phyloP scores from a whole-genome alignment of 2,797 vertebrate species.

The Ctenochaetus hawaiiensis region DNA sequence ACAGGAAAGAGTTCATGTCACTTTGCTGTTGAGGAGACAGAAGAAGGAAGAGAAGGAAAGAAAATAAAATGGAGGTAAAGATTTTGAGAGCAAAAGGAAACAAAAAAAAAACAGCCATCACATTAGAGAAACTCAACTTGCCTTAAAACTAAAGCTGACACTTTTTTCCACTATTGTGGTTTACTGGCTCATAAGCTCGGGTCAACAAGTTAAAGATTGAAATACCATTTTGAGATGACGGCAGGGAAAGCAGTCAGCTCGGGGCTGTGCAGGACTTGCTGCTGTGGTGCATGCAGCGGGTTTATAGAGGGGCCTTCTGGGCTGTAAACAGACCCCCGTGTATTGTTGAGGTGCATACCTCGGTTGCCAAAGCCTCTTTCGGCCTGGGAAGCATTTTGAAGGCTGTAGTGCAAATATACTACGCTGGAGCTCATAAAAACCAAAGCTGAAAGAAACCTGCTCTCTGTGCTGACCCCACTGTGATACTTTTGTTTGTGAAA shows the following conservation, averaged over 20 bases:
- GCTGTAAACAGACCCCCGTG: constrained; percentile 81
- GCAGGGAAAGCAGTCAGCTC: constrained; percentile 48
- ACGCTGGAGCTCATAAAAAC: constrained; percentile 74
- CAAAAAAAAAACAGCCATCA: constrained; percentile 45
- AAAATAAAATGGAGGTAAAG: constrained; percentile 4
- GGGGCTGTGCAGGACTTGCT: constrained; percentile 32
- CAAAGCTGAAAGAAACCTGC: constrained; percentile 69
- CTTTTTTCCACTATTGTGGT: constrained; percentile 81
- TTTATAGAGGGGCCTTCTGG: constrained; percentile 79
- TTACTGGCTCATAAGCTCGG: constrained; percentile 53
- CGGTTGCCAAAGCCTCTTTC: constrained; percentile 69
- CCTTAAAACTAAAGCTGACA: constrained; percentile 69
- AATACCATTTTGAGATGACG: constrained; percentile 56
- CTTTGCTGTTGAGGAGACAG: constrained; percentile 84
- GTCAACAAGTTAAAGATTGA: constrained; percentile 64
- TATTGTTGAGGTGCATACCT: constrained; percentile 79
- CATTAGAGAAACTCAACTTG: constrained; percentile 64
- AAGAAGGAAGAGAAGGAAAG: constrained; percentile 5
- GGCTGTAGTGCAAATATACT: constrained; percentile 77
- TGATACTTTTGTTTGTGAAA: constrained; percentile 65
- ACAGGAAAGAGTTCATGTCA: constrained; percentile 93
- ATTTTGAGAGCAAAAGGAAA: constrained; percentile 45
- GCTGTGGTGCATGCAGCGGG: constrained; percentile 56
- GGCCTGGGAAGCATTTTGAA: constrained; percentile 75
- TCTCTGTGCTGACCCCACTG: constrained; percentile 57